A percentile compares a stretch with the other conserved stretches of the same genome.
These are phyloP conservation scores for Druon quercuslanigerum DNA, from an alignment of 1,140 invertebrate species.

Conservation along the genomic window DNA sequence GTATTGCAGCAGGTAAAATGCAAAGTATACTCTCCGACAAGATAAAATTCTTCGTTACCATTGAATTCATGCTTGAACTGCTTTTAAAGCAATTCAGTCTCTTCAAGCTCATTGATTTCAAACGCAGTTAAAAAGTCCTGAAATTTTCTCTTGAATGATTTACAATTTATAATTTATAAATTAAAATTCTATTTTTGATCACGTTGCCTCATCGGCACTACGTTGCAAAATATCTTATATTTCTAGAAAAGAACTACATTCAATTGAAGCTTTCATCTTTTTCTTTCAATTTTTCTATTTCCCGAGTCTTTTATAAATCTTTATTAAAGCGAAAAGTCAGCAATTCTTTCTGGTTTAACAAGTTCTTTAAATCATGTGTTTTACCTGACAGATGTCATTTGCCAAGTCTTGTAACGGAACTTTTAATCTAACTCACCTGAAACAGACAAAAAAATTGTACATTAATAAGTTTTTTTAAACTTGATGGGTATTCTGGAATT, in stretches of 20 bases:
- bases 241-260: background rate
- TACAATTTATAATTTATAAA: background rate
- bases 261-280: no score
- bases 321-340: no score
- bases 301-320: no score
- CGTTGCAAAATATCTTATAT: background rate
- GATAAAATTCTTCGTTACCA: constrained; percentile 26
- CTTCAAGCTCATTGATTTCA: constrained; percentile 21
- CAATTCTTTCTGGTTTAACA: no score
- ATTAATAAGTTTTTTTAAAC: no score
- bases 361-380: no score
- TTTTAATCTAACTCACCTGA: no score
- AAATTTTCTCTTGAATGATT: background rate
- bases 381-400: no score
- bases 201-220: background rate
- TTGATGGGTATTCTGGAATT: no score
- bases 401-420: no score
- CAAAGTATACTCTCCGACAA: background rate
- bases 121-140: constrained; percentile 4
- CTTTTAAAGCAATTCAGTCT: constrained; percentile 24
- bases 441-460: no score
- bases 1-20: constrained; percentile 13
- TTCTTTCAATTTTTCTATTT: no score
- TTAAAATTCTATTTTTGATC: constrained; percentile 11
- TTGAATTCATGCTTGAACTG: constrained; percentile 31